phyloP scores from a whole-genome alignment of 2,888 invertebrate genomes.

The Phyllotreta cruciferae region DNA sequence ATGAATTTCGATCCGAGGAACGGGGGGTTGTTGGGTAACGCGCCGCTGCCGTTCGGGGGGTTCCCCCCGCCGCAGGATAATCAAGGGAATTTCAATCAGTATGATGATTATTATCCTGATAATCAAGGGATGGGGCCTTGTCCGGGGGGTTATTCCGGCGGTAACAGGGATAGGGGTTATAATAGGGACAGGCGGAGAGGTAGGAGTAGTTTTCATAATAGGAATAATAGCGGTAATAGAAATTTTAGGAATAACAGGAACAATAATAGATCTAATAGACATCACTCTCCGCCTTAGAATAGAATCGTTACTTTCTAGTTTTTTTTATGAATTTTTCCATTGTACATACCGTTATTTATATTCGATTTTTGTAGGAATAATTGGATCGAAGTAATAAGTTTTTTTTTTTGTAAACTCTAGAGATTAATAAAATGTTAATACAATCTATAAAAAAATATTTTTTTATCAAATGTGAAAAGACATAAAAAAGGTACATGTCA shows the following conservation, averaged over 20 bases:
- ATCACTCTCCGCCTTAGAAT: constrained; percentile 53
- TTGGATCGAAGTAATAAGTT: no score
- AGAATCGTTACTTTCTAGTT: constrained; percentile 4
- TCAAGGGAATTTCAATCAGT: constrained; percentile 58
- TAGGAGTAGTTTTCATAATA: constrained; percentile 45
- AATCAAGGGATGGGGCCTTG: constrained; percentile 42
- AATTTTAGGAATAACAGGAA: constrained; percentile 51
- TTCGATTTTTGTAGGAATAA: neutral
- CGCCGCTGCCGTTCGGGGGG: constrained; percentile 42
- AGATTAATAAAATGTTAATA: no score
- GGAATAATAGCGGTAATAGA: constrained; percentile 44
- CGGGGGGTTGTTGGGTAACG: constrained; percentile 52
- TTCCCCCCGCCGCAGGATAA: constrained; percentile 55
- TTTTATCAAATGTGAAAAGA: no score
- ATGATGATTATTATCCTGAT: constrained; percentile 62
- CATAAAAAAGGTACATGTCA: no score
- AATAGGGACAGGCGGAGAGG: constrained; percentile 46
- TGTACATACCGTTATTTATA: constrained; percentile 28
- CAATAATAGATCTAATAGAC: constrained; percentile 52
- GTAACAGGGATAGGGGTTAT: constrained; percentile 50
- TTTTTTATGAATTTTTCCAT: constrained; percentile 24
- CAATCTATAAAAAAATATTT: no score
- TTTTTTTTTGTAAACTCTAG: no score
- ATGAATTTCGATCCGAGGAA: constrained; percentile 58
- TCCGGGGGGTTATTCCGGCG: constrained; percentile 51